Conservation (phyloP, 2,888 invertebrate genomes). For the Cheilosia grossa region DNA sequence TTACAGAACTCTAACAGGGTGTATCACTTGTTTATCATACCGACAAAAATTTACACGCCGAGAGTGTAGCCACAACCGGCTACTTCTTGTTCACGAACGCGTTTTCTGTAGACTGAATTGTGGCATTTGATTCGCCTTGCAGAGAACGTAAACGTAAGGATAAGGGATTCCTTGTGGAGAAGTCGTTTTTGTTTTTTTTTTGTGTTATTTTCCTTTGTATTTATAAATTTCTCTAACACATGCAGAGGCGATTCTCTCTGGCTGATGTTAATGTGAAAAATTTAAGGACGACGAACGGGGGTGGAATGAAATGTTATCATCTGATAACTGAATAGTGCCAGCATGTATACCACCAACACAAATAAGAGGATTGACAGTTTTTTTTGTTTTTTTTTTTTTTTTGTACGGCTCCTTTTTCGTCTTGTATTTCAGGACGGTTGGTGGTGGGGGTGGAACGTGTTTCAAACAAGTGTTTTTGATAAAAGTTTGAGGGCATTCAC, state of each 20-base stretch:
- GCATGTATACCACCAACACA: constrained; percentile 62
- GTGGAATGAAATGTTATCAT: constrained; percentile 48
- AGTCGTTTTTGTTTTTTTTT: constrained; percentile 19
- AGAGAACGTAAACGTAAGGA: constrained; percentile 65
- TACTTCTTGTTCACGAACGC: constrained; percentile 84
- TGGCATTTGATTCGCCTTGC: constrained; percentile 62
- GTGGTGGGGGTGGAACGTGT: constrained; percentile 55
- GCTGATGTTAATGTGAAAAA: constrained; percentile 25
- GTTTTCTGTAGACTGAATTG: constrained; percentile 83
- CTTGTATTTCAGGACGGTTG: constrained; percentile 3
- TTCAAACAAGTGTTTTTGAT: constrained; percentile 75
- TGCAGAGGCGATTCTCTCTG: constrained; percentile 43
- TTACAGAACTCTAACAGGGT: constrained; percentile 84
- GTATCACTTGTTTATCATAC: constrained; percentile 84
- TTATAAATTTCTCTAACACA: constrained; percentile 48
- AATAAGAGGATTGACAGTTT: constrained; percentile 44
- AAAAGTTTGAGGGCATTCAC: constrained; percentile 53
- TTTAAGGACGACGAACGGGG: constrained; percentile 58
- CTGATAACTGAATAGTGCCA: constrained; percentile 52
- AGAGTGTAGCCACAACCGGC: constrained; percentile 83
- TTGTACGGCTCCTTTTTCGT: constrained; percentile 23
- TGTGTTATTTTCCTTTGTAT: constrained; percentile 20
- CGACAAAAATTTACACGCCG: constrained; percentile 84
- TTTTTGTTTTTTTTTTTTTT: constrained; percentile 27
- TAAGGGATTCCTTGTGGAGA: constrained; percentile 47